Percentiles rank a stretch among this genome's conserved stretches.
Conservation (phyloP, 2,113 vertebrate genomes). For the Gymnogyps californianus region DNA sequence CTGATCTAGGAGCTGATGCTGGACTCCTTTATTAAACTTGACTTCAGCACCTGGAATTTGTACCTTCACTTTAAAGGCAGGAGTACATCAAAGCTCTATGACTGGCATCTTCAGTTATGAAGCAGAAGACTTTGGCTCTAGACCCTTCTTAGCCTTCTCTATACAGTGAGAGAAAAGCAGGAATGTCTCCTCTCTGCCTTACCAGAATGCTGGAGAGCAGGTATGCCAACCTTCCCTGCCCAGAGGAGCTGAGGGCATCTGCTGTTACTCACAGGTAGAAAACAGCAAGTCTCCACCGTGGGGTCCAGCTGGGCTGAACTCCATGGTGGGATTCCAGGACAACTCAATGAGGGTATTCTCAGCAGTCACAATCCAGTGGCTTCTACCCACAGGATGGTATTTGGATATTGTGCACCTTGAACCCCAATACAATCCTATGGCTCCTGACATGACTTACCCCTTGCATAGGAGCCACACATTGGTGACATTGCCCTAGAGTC, state of each 20-base stretch:
- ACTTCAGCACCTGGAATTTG: not conserved
- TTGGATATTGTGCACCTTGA: not conserved
- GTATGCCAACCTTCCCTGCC: not conserved
- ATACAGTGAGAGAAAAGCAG: not conserved
- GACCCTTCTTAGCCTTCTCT: not conserved
- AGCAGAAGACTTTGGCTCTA: not conserved
- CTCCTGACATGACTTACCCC: not conserved
- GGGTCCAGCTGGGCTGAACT: not conserved
- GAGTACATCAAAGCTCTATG: not conserved
- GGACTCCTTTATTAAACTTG: not conserved
- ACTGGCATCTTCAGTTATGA: not conserved
- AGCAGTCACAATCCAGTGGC: not conserved
- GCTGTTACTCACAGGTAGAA: not conserved
- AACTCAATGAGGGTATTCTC: not conserved
- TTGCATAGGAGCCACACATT: not conserved
- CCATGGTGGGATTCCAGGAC: not conserved
- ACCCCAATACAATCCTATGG: not conserved
- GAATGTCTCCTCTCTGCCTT: not conserved
- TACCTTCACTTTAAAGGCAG: not conserved
- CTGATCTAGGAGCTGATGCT: not conserved
- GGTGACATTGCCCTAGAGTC: not conserved
- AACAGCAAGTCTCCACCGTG: not conserved
- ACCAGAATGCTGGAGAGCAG: not conserved
- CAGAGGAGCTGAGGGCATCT: not conserved
- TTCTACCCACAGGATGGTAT: not conserved